Conservation (phyloP, 2,797 vertebrate genomes). For the Lagothrix lagotricha region DNA sequence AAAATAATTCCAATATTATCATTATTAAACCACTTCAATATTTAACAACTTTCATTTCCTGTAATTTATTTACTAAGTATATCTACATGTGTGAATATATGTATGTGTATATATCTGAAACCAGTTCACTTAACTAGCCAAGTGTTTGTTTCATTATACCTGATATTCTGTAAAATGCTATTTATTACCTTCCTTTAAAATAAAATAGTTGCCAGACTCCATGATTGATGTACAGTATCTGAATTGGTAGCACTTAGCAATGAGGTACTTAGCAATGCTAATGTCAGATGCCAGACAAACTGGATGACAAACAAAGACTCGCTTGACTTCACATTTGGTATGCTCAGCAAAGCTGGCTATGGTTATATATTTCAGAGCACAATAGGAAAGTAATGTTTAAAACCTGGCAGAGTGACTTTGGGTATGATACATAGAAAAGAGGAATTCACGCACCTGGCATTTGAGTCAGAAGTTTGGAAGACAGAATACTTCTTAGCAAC, state of each 20-base stretch:
- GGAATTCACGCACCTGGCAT: background rate
- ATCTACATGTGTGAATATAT: background rate
- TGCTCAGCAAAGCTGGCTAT: slow-evolving; percentile 57
- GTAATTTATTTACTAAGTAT: background rate
- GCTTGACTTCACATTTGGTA: background rate
- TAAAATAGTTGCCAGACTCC: slow-evolving; percentile 41
- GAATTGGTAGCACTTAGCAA: slow-evolving; percentile 38
- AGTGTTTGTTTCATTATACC: background rate
- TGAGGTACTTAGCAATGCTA: slow-evolving; percentile 67
- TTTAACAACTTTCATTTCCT: slow-evolving; percentile 28
- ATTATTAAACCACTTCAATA: background rate
- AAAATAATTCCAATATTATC: background rate
- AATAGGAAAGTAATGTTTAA: slow-evolving; percentile 41
- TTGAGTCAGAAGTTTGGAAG: background rate
- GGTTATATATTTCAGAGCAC: background rate
- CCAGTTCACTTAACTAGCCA: background rate
- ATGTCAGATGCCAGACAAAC: slow-evolving; percentile 80
- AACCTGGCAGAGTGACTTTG: slow-evolving; percentile 27
- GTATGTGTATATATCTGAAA: background rate
- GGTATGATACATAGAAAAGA: background rate
- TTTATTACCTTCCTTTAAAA: background rate
- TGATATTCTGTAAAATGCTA: background rate
- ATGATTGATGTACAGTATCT: slow-evolving; percentile 22
- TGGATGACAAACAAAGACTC: slow-evolving; percentile 74
- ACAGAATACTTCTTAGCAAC: background rate